Evolutionary conservation across 1,140 invertebrate genomes (phyloP).

Genomic region (Tachypleus tridentatus): DNA sequence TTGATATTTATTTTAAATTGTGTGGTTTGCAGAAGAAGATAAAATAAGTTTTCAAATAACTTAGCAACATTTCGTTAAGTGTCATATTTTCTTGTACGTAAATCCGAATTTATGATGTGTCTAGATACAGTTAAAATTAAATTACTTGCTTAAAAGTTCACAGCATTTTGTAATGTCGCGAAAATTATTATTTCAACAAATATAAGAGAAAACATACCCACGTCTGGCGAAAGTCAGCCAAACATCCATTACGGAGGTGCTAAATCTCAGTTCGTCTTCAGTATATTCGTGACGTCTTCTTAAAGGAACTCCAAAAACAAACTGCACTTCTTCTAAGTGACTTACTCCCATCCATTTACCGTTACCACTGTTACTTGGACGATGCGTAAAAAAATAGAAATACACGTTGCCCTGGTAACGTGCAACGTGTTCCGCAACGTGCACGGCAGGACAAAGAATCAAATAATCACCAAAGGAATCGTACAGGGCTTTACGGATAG

Average conservation of each 20-base stretch:
- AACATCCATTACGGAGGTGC: slow-evolving; percentile 12
- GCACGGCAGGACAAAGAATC: slow-evolving; percentile 6
- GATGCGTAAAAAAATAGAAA: slow-evolving; percentile 20
- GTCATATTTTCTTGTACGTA: too few species aligned
- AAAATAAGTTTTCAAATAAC: too few species aligned
- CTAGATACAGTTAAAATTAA: too few species aligned
- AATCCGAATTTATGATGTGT: too few species aligned
- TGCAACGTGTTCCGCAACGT: not conserved
- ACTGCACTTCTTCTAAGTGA: slow-evolving; percentile 21
- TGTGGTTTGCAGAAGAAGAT: too few species aligned
- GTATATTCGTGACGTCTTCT: slow-evolving; percentile 7
- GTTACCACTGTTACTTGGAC: slow-evolving; percentile 10
- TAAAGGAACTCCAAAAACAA: slow-evolving; percentile 20
- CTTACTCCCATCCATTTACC: slow-evolving; percentile 17
- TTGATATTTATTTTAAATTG: too few species aligned
- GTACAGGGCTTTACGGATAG: slow-evolving; percentile 6
- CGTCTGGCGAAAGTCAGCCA: slow-evolving; percentile 19
- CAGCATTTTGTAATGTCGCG: too few species aligned
- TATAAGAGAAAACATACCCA: slow-evolving; percentile 8
- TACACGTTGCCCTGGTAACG: slow-evolving; percentile 10
- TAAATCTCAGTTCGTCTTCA: slow-evolving; percentile 7
- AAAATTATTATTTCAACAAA: too few species aligned
- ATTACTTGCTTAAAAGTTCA: too few species aligned
- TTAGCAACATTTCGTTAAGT: too few species aligned
- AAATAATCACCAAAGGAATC: slow-evolving; percentile 17